Evolutionary conservation across 2,113 vertebrate species (phyloP).

Genomic region (Egretta garzetta): DNA sequence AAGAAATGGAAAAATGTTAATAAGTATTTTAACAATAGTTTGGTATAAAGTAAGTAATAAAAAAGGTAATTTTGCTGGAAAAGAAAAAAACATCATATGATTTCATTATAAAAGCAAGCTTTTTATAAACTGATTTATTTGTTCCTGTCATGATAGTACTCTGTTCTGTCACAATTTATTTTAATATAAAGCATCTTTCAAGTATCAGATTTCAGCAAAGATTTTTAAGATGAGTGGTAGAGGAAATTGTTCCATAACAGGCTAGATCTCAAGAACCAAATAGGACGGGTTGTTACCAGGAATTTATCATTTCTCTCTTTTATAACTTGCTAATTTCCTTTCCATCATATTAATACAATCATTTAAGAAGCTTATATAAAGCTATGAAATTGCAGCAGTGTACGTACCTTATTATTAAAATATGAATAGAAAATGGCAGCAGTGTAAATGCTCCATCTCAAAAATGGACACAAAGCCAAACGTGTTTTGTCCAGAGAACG

Average conservation of each 20-base stretch:
- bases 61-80: not conserved
- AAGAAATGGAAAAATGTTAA: not conserved
- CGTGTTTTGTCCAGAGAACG: not conserved
- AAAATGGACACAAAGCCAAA: not conserved
- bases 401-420: not conserved
- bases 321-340: not conserved
- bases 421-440: not conserved
- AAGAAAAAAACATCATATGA: not conserved
- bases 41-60: not conserved
- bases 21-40: not conserved
- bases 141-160: not conserved
- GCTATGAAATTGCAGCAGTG: not conserved
- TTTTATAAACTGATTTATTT: conserved; percentile 1
- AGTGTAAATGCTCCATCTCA: not conserved
- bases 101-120: not conserved
- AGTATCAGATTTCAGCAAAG: not conserved
- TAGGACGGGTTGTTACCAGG: not conserved
- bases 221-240: not conserved
- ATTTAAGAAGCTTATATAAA: not conserved
- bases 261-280: not conserved
- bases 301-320: not conserved
- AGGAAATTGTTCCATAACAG: not conserved
- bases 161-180: not conserved
- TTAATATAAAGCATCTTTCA: not conserved
- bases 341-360: not conserved